Evolutionary conservation across 2,113 vertebrate genomes (phyloP).

Genomic region (Myrmecobius fasciatus): DNA sequence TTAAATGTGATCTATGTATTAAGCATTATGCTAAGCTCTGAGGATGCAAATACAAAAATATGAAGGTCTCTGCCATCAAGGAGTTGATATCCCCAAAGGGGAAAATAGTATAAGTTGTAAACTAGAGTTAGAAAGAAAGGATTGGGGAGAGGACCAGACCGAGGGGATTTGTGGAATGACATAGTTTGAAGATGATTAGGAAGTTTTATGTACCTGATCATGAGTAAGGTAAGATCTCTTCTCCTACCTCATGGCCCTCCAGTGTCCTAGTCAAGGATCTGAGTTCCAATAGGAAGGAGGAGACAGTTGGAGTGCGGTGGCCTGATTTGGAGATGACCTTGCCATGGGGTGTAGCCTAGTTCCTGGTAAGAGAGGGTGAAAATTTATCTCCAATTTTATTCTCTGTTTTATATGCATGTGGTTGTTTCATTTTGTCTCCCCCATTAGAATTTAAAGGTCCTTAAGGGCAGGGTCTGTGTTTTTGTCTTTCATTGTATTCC

Average conservation of each 20-base stretch:
- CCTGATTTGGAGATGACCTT: neutral
- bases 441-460: neutral
- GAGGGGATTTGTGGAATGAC: neutral
- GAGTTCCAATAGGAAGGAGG: neutral
- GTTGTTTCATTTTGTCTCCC: neutral
- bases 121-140: neutral
- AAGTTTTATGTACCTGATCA: neutral
- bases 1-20: too few relatives aligned
- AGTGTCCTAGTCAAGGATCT: neutral
- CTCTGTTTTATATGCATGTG: neutral
- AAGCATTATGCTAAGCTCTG: neutral
- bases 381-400: neutral
- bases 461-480: neutral
- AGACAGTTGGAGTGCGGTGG: neutral
- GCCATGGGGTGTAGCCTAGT: neutral
- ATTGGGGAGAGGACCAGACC: neutral
- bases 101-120: neutral
- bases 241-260: neutral
- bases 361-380: neutral
- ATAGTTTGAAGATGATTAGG: neutral
- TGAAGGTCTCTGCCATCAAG: neutral
- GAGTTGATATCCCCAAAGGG: neutral
- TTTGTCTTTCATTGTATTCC: neutral
- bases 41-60: neutral
- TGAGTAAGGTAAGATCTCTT: neutral